Percentiles rank a stretch among this genome's conserved stretches.
Evolutionary conservation across 2,888 invertebrate genomes (phyloP).

Genomic region (Euzetes globulus): DNA sequence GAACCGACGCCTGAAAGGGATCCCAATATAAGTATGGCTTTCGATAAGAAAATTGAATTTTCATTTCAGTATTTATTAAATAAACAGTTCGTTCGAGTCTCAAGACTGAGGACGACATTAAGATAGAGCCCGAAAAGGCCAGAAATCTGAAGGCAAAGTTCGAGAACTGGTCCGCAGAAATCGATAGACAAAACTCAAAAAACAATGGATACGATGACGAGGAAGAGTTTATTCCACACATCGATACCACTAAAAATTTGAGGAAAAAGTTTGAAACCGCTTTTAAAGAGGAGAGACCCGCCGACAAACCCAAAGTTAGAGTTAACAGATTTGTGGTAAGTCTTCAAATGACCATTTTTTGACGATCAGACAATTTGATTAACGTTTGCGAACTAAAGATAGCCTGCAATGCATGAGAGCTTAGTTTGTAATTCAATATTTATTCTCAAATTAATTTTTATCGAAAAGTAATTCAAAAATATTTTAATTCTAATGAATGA

Average conservation of each 20-base stretch:
- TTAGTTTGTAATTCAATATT: too few relatives aligned
- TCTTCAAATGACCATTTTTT: slow-evolving; percentile 42
- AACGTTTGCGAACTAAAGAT: background rate
- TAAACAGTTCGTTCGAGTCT: slow-evolving; percentile 42
- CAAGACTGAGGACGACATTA: slow-evolving; percentile 60
- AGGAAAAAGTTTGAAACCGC: slow-evolving; percentile 81
- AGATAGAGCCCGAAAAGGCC: slow-evolving; percentile 66
- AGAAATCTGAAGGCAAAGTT: slow-evolving; percentile 77
- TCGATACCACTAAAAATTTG: slow-evolving; percentile 71
- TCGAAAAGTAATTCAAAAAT: background rate
- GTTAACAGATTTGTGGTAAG: slow-evolving; percentile 89
- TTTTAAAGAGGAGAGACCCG: slow-evolving; percentile 53
- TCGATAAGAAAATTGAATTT: background rate
- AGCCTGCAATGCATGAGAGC: background rate
- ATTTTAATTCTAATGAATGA: background rate
- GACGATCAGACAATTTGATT: background rate
- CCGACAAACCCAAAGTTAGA: slow-evolving; percentile 55
- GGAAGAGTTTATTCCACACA: slow-evolving; percentile 48
- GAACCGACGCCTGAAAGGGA: slow-evolving; percentile 43
- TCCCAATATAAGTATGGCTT: slow-evolving; percentile 38
- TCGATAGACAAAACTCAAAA: slow-evolving; percentile 42
- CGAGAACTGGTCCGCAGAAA: slow-evolving; percentile 61
- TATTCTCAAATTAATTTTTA: too few relatives aligned
- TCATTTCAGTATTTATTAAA: background rate
- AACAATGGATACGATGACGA: slow-evolving; percentile 45